phyloP scores from a whole-genome alignment of 2,113 vertebrate genomes.

The Scopus umbretta region DNA sequence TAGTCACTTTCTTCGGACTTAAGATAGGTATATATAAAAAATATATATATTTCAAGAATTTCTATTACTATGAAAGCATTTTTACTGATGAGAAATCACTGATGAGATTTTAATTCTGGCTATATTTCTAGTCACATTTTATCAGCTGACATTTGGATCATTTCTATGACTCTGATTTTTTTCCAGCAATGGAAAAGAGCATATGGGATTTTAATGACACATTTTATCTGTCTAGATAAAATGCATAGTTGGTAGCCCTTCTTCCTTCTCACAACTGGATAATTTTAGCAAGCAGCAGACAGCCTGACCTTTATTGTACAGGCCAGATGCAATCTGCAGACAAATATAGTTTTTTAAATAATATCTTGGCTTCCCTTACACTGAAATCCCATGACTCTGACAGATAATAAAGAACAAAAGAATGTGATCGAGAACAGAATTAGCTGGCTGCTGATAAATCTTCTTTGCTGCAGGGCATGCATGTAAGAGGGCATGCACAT shows the following conservation, averaged over 20 bases:
- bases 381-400: conserved; percentile 6
- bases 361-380: conserved; percentile 9
- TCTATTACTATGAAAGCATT: not conserved
- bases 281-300: conserved; percentile 33
- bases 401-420: conserved; percentile 13
- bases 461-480: not conserved
- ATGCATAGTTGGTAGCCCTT: not conserved
- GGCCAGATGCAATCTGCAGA: conserved; percentile 1
- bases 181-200: not conserved
- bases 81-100: not conserved
- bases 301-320: conserved; percentile 3
- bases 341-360: conserved; percentile 7
- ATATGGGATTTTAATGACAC: not conserved
- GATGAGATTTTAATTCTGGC: not conserved
- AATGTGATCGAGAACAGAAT: not conserved
- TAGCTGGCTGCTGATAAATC: not conserved
- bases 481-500: too few species aligned
- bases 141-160: not conserved
- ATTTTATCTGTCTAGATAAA: conserved; percentile 40
- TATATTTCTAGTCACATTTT: not conserved
- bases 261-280: not conserved
- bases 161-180: not conserved
- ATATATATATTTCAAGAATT: too few species aligned
- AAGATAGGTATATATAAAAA: too few species aligned
- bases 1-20: not conserved